Evolutionary conservation across 2,797 vertebrate species (phyloP), one percentile per base, ranked within the genome.

Genomic region (Acridotheres tristis): DNA sequence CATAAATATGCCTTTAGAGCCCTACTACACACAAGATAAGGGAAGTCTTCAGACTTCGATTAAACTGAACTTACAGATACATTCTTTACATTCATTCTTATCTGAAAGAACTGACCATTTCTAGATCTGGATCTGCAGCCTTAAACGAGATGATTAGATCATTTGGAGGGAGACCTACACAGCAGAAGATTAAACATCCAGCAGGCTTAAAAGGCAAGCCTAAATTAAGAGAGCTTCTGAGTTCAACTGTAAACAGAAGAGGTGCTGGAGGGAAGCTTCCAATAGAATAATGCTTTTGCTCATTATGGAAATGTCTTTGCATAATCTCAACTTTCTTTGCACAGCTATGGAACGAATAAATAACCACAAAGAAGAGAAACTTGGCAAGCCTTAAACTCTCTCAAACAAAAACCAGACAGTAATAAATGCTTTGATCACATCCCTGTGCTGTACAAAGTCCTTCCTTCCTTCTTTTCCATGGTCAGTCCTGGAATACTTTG

Each of bases 281-380:
- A 96, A 65, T 59, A 83, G 93, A 92, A 74, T 79, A 94, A 96
- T 89, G 32, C 80, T 71, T 86, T 89, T 81, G 68, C 88, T 96
- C 88, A 90, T 96, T 94, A 97, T 88, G 91, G 74, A 94, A 96
- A 96, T 88, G 27, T 29, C 80, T 96, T 61, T 77, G 89, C 91
- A 96, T 95, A 94, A 94, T 94, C 83, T 94, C 80, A 87, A 54
- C 83, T 85, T 95, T 96, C 83, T 96, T 91, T 93, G 67, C 90
- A 63, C 88, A 90, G 88, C 67, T 87, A 91, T 18, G 61, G 88
- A 96, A 93, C 2, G 4, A 90, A 77, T 74, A 96, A 90, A 75
- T 81, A 88, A 90, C 88, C 91, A 77, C 96, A 96, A 81, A 95
- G 95, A 93, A 54, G 77, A 94, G 84, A 93, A 96, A 97, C 94